Conservation (phyloP, 2,888 invertebrate genomes). For the Reticulitermes lucifugus region DNA sequence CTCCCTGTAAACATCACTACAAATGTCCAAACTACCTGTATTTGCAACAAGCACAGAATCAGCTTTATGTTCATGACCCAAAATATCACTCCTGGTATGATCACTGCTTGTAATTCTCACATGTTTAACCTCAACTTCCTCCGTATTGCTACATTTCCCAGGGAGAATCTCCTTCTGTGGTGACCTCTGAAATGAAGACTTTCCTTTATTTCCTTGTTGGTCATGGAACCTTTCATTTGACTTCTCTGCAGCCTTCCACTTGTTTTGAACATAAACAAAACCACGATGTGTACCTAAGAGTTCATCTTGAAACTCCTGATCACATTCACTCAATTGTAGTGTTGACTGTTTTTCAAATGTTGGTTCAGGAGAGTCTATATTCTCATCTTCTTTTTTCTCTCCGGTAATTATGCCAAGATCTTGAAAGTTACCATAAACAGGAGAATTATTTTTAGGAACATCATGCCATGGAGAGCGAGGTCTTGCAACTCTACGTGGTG, state of each 20-base stretch:
- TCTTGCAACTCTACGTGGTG: conserved; percentile 38
- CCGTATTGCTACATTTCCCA: neutral
- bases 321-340: conserved; percentile 14
- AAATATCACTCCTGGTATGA: neutral
- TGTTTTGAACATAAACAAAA: conserved; percentile 46
- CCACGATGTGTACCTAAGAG: conserved; percentile 50
- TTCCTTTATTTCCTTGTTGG: neutral
- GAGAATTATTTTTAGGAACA: conserved; percentile 58
- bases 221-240: conserved; percentile 30
- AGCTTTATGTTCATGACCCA: neutral
- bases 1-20: neutral
- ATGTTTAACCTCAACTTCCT: neutral
- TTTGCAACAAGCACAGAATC: neutral
- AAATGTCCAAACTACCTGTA: neutral
- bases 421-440: conserved; percentile 51
- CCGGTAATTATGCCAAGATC: conserved; percentile 11
- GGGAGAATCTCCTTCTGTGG: neutral
- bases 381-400: neutral
- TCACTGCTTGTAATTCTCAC: neutral
- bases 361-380: neutral
- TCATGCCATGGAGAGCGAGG: conserved; percentile 58
- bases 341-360: neutral
- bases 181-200: neutral
- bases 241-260: conserved; percentile 47
- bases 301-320: conserved; percentile 42